Evolutionary conservation across 2,888 invertebrate species (phyloP), one percentile per base, ranked within the genome.

Genomic region (Ornithoptera priamus): DNA sequence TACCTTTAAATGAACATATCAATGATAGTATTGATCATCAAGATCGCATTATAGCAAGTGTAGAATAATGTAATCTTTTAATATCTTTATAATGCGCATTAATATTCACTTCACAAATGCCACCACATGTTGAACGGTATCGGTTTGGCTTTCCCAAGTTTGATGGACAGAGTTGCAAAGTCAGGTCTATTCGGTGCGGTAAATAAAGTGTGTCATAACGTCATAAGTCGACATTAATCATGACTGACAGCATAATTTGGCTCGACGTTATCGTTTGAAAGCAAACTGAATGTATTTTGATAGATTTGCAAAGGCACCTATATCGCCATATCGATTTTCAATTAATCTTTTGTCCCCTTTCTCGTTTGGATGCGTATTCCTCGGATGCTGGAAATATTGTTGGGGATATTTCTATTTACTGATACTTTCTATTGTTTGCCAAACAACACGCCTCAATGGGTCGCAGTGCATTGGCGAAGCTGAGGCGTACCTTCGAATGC

Each of bases 301-400:
- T 89, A 89, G 86, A 86, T 85, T 86, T 80, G 85, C 85, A 81
- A 85, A 88, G 87, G 88, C 46, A 46, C 46, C 46, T 86, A 85
- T 85, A 83, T 83, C 84, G 82, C 81, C 76, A 79, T 86, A 90
- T 90, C 81, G 89, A 90, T 90, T 91, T 89, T 88, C 87, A 90
- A 90, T 91, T 90, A 88, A 90, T 89, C 89, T 89, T 89, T 87
- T 88, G 87, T 87, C 84, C 87, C 85, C 84, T 83, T 86, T 86
- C 82, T 78, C 81, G 84, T 84, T 86, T 81, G 81, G 85, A 84
- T 83, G 83, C 83, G 85, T 84, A 86, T 86, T 85, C 85, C 85
- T 84, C 80, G 79, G 77, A 78, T 77, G 77, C 81, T 81, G 80
- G 78, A 78, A 80, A 80, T 77, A 79, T 74, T 80, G 80, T 81